phyloP scores from a whole-genome alignment of 2,888 invertebrate genomes.

The Papilio demoleus region DNA sequence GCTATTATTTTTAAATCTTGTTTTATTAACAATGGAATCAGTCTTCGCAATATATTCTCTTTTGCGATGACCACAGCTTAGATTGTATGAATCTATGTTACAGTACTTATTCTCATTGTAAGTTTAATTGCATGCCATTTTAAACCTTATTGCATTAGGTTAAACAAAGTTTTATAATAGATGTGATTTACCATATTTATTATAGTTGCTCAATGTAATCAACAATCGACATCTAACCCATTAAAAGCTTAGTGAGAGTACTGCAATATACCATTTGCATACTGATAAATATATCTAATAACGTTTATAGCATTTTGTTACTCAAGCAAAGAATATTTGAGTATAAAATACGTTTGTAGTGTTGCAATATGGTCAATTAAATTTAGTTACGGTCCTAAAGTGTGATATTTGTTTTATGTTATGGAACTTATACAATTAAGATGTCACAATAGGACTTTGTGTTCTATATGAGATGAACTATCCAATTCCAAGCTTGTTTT shows the following conservation, averaged over 20 bases:
- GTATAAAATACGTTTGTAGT: neutral
- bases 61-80: neutral
- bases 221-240: conserved; percentile 27
- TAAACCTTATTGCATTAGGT: too few species aligned
- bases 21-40: neutral
- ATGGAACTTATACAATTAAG: neutral
- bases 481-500: too few species aligned
- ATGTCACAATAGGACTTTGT: neutral
- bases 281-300: conserved; percentile 1
- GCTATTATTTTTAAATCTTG: neutral
- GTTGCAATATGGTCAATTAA: neutral
- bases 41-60: neutral
- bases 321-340: neutral
- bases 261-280: conserved; percentile 1
- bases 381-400: conserved; percentile 6
- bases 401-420: conserved; percentile 2
- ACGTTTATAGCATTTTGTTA: neutral
- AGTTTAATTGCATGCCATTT: too few species aligned
- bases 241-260: conserved; percentile 13
- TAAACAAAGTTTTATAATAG: neutral
- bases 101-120: too few species aligned
- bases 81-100: too few species aligned
- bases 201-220: conserved; percentile 18
- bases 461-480: too few species aligned
- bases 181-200: conserved; percentile 3